Evolutionary conservation across 2,888 invertebrate genomes (phyloP).

Genomic region (Drosophila antonietae): DNA sequence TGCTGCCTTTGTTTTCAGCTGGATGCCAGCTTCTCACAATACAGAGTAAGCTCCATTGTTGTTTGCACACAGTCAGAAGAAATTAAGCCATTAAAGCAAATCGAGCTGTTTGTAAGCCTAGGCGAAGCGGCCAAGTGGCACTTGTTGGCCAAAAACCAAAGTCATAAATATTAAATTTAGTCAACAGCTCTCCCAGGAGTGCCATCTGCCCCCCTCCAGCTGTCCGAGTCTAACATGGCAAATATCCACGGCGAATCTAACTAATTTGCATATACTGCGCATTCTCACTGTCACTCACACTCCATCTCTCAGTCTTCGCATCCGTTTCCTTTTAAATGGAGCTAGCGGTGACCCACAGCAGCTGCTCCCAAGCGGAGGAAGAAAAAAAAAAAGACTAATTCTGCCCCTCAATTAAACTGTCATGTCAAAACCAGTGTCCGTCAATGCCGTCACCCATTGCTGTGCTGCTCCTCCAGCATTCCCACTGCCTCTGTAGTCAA

Average conservation of each 20-base stretch:
- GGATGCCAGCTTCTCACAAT: not conserved
- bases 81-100: conserved; percentile 58
- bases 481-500: conserved; percentile 16
- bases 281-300: not conserved
- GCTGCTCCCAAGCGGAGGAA: not conserved
- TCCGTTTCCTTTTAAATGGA: conserved; percentile 14
- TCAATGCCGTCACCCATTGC: conserved; percentile 38
- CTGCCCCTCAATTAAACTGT: conserved; percentile 73
- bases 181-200: conserved; percentile 34
- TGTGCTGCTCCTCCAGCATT: conserved; percentile 9
- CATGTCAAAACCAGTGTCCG: conserved; percentile 70
- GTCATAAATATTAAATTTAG: conserved; percentile 76
- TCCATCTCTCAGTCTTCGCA: conserved; percentile 2
- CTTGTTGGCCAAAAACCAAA: conserved; percentile 39
- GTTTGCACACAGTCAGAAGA: conserved; percentile 32
- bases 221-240: not conserved
- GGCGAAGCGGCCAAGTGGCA: conserved; percentile 20
- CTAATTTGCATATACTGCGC: conserved; percentile 72
- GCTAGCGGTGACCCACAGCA: conserved; percentile 1
- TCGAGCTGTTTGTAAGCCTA: conserved; percentile 49
- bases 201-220: no score
- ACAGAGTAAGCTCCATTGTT: conserved; percentile 8
- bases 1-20: conserved; percentile 6
- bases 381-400: not conserved
- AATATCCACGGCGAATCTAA: conserved; percentile 38